phyloP scores from a whole-genome alignment of 2,888 invertebrate species.

The Drosophila paranaensis region DNA sequence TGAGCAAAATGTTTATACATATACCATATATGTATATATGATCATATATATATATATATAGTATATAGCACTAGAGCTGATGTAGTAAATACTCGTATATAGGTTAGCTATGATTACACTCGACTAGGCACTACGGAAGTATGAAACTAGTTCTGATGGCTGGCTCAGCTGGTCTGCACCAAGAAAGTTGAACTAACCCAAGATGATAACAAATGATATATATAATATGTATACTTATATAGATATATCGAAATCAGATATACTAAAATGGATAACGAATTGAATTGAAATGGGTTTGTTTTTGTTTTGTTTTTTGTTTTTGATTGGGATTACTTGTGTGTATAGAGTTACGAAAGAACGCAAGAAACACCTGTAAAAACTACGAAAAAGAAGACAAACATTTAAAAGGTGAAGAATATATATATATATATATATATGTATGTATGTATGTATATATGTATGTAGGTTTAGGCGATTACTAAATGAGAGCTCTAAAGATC shows the following conservation, averaged over 20 bases:
- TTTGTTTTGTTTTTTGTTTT: slow-evolving; percentile 2
- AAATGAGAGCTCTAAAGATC: slow-evolving; percentile 31
- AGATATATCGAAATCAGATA: slow-evolving; percentile 12
- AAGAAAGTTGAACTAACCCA: slow-evolving; percentile 23
- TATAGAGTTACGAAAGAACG: slow-evolving; percentile 39
- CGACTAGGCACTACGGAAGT: slow-evolving; percentile 28
- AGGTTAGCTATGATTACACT: slow-evolving; percentile 25
- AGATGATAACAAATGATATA: slow-evolving; percentile 21
- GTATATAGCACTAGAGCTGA: slow-evolving; percentile 17
- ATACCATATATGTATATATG: slow-evolving; percentile 1
- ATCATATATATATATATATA: background rate
- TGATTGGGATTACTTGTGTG: slow-evolving; percentile 31
- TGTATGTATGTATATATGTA: slow-evolving; percentile 4
- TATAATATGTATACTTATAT: background rate
- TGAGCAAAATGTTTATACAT: slow-evolving; percentile 32
- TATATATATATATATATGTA: background rate
- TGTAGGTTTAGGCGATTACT: slow-evolving; percentile 23
- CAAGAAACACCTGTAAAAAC: slow-evolving; percentile 82
- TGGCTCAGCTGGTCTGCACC: slow-evolving; percentile 7
- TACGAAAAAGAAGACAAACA: slow-evolving; percentile 66
- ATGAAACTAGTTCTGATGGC: slow-evolving; percentile 21
- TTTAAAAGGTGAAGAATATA: slow-evolving; percentile 39
- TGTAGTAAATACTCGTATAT: slow-evolving; percentile 18
- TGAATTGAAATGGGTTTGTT: slow-evolving; percentile 34
- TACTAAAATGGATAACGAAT: slow-evolving; percentile 43